Evolutionary conservation across 2,888 invertebrate genomes (phyloP), one percentile per base, ranked within the genome.

Genomic region (Myathropa florea): DNA sequence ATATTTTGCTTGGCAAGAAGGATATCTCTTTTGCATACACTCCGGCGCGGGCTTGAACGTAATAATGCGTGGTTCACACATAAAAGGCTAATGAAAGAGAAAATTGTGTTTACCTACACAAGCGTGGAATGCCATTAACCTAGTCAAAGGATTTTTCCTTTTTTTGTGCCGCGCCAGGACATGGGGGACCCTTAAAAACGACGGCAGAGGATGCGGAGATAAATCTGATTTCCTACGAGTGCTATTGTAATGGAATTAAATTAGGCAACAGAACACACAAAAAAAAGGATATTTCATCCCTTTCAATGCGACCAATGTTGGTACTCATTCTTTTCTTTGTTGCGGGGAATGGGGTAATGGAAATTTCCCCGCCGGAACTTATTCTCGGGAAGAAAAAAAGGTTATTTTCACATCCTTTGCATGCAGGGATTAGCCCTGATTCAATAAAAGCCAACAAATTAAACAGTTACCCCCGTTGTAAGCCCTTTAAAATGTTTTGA

Each of bases 201-300:
- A 7, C 24, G 24, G 12, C 23, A 61, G 14, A 55, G 55, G 36
- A 46, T 46, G 53, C 76, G 60, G 59, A 53, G 67, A 61, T 46
- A 76, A 76, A 76, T 76, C 60, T 76, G 23, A 76, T 76, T 76
- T 76, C 67, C 76, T 76, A 30, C 39, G 76, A 68, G 76, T 76
- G 76, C 76, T 59, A 60, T 65, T 60, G 67, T 67, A 76, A 76
- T 60, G 60, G 67, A 60, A 76, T 60, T 59, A 55, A 60, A 67
- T 46, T 60, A 63, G 24, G 60, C 12, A 76, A 18, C 46, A 26
- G n/a, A 64, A 21, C 21, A 9, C 21, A 6, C n/a, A n/a, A n/a
- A 18, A 36, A 33, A 28, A 61, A 28, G 61, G 61, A 61, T 72
- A 61, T 33, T 39, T 59, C 36, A 70, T 70, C 59, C 70, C 24